phyloP scores from a whole-genome alignment of 2,888 invertebrate genomes.

The Chymomyza procnemis region DNA sequence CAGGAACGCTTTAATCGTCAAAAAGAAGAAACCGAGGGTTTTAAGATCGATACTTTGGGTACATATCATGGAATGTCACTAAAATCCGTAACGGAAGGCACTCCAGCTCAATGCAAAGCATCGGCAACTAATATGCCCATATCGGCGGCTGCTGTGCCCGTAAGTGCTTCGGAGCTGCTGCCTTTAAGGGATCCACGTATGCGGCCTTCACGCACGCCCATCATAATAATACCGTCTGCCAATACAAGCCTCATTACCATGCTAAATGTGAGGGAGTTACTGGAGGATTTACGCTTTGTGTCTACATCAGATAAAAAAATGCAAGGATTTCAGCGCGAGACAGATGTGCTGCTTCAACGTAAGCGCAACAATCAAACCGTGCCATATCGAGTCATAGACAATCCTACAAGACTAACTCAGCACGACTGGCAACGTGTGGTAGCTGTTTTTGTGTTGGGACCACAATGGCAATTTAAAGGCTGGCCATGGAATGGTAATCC shows the following conservation, averaged over 20 bases:
- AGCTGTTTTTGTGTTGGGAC: conserved; percentile 99
- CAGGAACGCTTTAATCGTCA: conserved; percentile 97
- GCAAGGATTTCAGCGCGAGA: conserved; percentile 90
- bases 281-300: conserved; percentile 93
- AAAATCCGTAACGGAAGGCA: no score
- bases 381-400: conserved; percentile 98
- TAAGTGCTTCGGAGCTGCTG: conserved; percentile 81
- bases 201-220: conserved; percentile 95
- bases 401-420: conserved; percentile 91
- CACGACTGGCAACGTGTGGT: conserved; percentile 99
- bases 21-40: no score
- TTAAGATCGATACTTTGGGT: conserved; percentile 99
- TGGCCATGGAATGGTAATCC: conserved; percentile 99
- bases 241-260: conserved; percentile 96
- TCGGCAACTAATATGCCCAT: no score
- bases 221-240: conserved; percentile 98
- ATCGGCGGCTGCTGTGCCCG: conserved; percentile 27
- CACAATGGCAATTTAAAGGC: conserved; percentile 99
- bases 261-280: conserved; percentile 97
- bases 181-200: no score
- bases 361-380: conserved; percentile 88
- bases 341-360: conserved; percentile 94
- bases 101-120: no score
- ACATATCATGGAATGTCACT: conserved; percentile 99
- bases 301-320: conserved; percentile 94